Base-by-base conservation (phyloP, 2,888 invertebrate genomes). In the Loripinus fragilis region DNA sequence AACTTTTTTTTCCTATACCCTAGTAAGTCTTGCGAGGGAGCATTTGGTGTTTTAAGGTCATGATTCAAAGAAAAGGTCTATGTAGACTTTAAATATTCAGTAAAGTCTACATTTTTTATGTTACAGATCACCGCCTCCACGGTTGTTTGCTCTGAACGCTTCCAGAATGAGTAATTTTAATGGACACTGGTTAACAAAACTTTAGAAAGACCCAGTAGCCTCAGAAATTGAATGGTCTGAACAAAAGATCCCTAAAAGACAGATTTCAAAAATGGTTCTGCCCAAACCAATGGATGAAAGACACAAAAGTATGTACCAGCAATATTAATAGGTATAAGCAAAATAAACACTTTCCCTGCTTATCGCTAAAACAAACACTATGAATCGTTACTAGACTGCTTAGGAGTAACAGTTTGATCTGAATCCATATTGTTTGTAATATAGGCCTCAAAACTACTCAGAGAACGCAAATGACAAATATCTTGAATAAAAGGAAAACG, bases 131-230 rank as follows among this genome's bases (percentile, higher is more conserved):
- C 50, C 15, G 41, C 17, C 28, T 25, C 71, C 28, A 76, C 70
- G n/a, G 71, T 76, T 7, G 76, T 76, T 20, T 55, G 76, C 65
- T n/a, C n/a, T n/a, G n/a, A n/a, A n/a, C n/a, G 72, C 25, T 76
- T 76, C 28, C 55, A 0, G 33, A 66, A 20, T 20, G 72, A 72
- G 0, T 71, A 76, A 30, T 72, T 52, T 25, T 15, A 10, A 2
- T 71, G 67, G 71, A 76, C 71, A 42, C 71, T 71, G 12, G 3
- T 71, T 0, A 71, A 35, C 33, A 76, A 42, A 60, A 25, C 2
- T 5, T 3, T 55, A 72, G 25, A 52, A 3, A 20, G 55, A 23
- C 5, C 0, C 68, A 25, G 60, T 76, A 23, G 67, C 76, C 23
- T 35, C 30, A 7, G 55, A 71, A 1, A 71, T 76, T 76, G 42